Evolutionary conservation across 2,797 vertebrate genomes (phyloP).

Genomic region (Hozukius guyotensis): DNA sequence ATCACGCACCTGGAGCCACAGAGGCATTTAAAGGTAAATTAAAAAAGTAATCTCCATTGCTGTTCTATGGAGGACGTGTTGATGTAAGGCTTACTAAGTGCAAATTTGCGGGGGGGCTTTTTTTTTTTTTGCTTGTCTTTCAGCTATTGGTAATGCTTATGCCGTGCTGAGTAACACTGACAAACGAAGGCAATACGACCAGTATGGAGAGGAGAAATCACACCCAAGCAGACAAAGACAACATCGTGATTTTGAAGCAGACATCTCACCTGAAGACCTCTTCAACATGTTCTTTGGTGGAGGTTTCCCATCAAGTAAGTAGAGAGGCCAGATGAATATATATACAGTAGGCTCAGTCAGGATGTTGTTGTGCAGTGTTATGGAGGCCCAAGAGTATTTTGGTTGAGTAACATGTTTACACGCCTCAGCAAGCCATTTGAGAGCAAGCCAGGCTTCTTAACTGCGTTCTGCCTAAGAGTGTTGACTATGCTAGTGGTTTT

Average conservation of each 20-base stretch:
- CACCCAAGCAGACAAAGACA: conserved; percentile 87
- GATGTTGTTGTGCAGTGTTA: not conserved
- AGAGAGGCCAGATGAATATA: not conserved
- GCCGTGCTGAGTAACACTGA: conserved; percentile 94
- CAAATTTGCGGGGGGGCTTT: not conserved
- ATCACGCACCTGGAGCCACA: conserved; percentile 93
- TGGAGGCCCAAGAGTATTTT: not conserved
- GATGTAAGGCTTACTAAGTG: not conserved
- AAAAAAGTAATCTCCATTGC: not conserved
- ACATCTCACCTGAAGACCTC: conserved; percentile 98
- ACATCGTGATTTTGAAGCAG: conserved; percentile 90
- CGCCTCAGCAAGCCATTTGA: not conserved
- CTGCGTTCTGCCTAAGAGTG: not conserved
- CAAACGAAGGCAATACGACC: conserved; percentile 95
- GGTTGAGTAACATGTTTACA: not conserved
- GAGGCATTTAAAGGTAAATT: conserved; percentile 96
- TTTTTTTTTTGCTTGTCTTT: not conserved
- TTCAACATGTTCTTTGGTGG: conserved; percentile 99
- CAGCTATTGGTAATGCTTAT: conserved; percentile 96
- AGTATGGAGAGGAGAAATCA: conserved; percentile 93
- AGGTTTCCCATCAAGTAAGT: conserved; percentile 96
- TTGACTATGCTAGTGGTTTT: not conserved
- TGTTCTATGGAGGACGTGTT: not conserved
- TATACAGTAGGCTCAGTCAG: no score
- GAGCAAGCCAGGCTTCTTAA: not conserved